Evolutionary conservation across 2,888 invertebrate species (phyloP).

Genomic region (Nemurella pictetii): DNA sequence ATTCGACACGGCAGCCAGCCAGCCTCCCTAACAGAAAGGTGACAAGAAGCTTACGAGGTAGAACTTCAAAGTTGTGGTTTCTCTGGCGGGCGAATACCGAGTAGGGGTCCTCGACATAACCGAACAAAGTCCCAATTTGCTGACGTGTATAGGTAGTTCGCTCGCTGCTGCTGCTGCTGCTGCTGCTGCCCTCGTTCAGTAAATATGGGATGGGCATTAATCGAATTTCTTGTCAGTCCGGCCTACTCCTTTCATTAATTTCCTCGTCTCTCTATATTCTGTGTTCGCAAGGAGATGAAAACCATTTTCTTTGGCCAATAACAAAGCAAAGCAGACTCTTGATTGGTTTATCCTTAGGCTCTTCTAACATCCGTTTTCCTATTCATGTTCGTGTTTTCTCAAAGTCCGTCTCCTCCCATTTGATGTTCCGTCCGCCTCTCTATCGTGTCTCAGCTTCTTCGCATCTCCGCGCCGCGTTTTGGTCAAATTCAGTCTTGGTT

Average conservation of each 20-base stretch:
- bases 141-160: background rate
- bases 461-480: background rate
- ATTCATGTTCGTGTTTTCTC: conserved; percentile 28
- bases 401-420: conserved; percentile 22
- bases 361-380: conserved; percentile 25
- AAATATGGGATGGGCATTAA: background rate
- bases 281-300: background rate
- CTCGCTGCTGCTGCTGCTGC: background rate
- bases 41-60: background rate
- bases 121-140: conserved; percentile 13
- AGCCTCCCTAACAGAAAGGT: background rate
- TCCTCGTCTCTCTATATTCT: background rate
- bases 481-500: background rate
- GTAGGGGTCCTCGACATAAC: background rate
- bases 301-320: conserved; percentile 29
- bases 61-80: background rate
- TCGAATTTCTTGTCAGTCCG: conserved; percentile 18
- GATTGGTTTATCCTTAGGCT: conserved; percentile 26
- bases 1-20: background rate
- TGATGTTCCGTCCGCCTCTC: conserved; percentile 14
- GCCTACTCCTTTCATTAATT: background rate
- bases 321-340: conserved; percentile 24
- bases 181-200: background rate
- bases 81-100: background rate
- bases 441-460: background rate